Conservation (phyloP, 2,888 invertebrate species). For the Pollenia angustigena region DNA sequence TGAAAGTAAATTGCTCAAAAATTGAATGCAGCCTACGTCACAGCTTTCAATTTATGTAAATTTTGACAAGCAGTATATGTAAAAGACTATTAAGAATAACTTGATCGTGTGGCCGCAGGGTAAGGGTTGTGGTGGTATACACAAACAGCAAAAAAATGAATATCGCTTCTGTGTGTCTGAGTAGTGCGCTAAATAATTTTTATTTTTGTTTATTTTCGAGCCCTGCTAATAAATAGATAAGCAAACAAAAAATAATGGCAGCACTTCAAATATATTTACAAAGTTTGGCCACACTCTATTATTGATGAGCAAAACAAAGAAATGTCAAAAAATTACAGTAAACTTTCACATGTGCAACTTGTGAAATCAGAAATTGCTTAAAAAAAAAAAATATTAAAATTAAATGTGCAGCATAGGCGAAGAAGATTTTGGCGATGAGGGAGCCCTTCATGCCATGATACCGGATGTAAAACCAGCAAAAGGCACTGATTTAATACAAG, state of each 20-base stretch:
- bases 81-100: too few species aligned
- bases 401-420: constrained; percentile 84
- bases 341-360: constrained; percentile 51
- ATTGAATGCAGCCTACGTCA: too few species aligned
- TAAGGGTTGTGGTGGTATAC: too few species aligned
- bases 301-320: background rate
- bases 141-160: too few species aligned
- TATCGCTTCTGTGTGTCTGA: too few species aligned
- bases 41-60: too few species aligned
- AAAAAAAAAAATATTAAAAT: background rate
- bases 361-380: background rate
- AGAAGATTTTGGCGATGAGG: constrained; percentile 83
- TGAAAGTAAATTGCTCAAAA: too few species aligned
- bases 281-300: background rate
- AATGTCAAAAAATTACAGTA: constrained; percentile 14
- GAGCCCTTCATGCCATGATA: constrained; percentile 81
- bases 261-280: background rate
- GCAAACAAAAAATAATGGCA: too few species aligned
- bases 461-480: constrained; percentile 57
- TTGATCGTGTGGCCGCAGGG: too few species aligned
- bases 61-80: too few species aligned
- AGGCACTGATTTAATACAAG: background rate
- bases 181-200: too few species aligned
- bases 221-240: background rate
- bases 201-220: background rate